Evolutionary conservation across 2,888 invertebrate genomes (phyloP).

Genomic region (Lissocephala sabroskyi): DNA sequence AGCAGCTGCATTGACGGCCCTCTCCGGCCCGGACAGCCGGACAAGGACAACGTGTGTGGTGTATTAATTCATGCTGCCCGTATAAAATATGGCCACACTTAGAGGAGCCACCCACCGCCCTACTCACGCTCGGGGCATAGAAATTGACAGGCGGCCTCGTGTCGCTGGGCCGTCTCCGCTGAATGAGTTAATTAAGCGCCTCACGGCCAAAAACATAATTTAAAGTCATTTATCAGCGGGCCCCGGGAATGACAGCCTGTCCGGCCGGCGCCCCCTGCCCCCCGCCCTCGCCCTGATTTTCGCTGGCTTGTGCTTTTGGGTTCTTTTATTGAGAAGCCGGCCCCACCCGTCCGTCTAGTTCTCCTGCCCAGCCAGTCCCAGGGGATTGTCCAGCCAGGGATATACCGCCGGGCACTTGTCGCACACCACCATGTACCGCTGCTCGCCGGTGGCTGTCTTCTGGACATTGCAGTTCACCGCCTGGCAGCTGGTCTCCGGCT

Average conservation of each 20-base stretch:
- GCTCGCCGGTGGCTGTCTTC: constrained; percentile 62
- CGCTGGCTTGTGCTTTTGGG: constrained; percentile 19
- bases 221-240: constrained; percentile 69
- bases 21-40: constrained; percentile 9
- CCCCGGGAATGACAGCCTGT: constrained; percentile 47
- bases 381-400: constrained; percentile 76
- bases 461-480: constrained; percentile 58
- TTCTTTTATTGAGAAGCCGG: constrained; percentile 35
- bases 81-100: constrained; percentile 58
- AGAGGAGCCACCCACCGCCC: constrained; percentile 7
- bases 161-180: constrained; percentile 18
- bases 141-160: constrained; percentile 28
- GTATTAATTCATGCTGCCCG: constrained; percentile 48
- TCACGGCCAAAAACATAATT: constrained; percentile 69
- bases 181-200: constrained; percentile 70
- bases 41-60: constrained; percentile 5
- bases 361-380: constrained; percentile 65
- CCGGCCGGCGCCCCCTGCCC: no score
- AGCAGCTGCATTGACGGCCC: constrained; percentile 53
- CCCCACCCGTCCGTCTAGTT: background rate
- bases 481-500: constrained; percentile 47
- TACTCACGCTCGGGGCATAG: background rate
- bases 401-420: constrained; percentile 73
- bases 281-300: no score
- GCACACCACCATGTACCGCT: constrained; percentile 74